Evolutionary conservation across 2,888 invertebrate genomes (phyloP), one percentile per base, ranked within the genome.

Genomic region (Athetis lepigone): DNA sequence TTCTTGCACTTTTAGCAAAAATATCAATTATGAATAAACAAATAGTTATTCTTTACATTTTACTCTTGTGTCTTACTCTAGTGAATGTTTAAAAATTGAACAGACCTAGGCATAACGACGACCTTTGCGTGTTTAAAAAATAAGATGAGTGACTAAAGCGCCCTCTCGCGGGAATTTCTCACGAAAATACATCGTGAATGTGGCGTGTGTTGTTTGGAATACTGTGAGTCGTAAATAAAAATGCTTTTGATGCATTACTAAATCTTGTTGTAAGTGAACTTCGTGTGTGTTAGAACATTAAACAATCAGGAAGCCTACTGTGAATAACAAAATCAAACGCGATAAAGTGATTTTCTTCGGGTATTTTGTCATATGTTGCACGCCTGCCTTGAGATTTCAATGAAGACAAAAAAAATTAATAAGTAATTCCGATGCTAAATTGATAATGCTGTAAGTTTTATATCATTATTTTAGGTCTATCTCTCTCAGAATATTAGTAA

Each of bases 181-280:
- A 86, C 82, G 82, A 88, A 91, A 90, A 89, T 91, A 92, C 88
- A 91, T 92, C 91, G 93, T 93, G 95, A 95, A 95, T 95, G 95
- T 95, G 95, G 95, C 95, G 95, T 95, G 95, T 95, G 95, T 95
- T 95, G 95, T 95, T 95, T 95, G 93, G 91, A 87, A 88, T 89
- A 88, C 88, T 88, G 87, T 85, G 90, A 94, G 88, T 93, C 93
- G 94, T 95, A 95, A 94, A 94, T 94, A 94, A 94, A 93, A 94
- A 94, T 92, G 91, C 88, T 85, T 86, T 88, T 81, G 83, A 89
- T 89, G 82, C 85, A 84, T 81, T 83, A 84, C 60, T 87, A 89
- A 88, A 87, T 84, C 79, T 81, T 80, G 81, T 77, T 88, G 61
- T 86, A 88, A 86, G 85, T 90, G 86, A 81, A 83, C 77, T 86